Base-by-base conservation (phyloP, 23 tunicate genomes). In the Aplidium turbinatum region DNA sequence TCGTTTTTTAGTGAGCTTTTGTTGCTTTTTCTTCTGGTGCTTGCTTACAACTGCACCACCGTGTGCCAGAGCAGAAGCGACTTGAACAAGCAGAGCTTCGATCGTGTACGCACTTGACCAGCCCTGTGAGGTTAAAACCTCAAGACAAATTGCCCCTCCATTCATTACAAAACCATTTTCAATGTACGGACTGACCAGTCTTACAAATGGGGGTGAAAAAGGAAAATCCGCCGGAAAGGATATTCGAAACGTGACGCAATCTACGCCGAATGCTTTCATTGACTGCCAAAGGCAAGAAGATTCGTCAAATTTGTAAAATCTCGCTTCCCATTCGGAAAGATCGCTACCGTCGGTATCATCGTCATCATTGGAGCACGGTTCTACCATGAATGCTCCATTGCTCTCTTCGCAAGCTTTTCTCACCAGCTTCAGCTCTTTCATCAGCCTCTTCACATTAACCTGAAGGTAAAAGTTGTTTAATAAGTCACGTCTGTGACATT, bases 71-170 rank as follows among this genome's bases (percentile, higher is more conserved):
- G 83, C 63, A 13, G 92, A 77, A 5, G 77, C 92, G 27, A 85
- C 92, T 62, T 85, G 92, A 2, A 85, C 80, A 47, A 85, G 68
- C 1, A 85, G 51, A 18, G 92, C 82, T 46, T 85, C 92, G 45
- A 85, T 64, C 1, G 92, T 85, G 80, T 85, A 85, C 3, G 82
- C 84, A 57, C 92, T 85, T 0, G 84, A 85, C 92, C 92, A 85
- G 66, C 92, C 92, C 40, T 78, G 92, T 4, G 72, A 47, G 25
- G 92, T 85, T 1, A 85, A 75, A n/a, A 85, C 68, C 45, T 85
- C 92, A 40, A 85, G 60, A 45, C 92, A 85, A 19, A 85, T 85
- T 27, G 92, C 92, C n/a, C 92, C 92, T 2, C 92, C 92, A 84
- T 85, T 78, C 92, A 85, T 85, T 19, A 85, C 82, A 69, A 85